Percentiles rank a stretch among this genome's conserved stretches.
These are phyloP conservation scores for Camponotus pennsylvanicus DNA, from an alignment of 1,140 invertebrate species.

Conservation along the genomic window DNA sequence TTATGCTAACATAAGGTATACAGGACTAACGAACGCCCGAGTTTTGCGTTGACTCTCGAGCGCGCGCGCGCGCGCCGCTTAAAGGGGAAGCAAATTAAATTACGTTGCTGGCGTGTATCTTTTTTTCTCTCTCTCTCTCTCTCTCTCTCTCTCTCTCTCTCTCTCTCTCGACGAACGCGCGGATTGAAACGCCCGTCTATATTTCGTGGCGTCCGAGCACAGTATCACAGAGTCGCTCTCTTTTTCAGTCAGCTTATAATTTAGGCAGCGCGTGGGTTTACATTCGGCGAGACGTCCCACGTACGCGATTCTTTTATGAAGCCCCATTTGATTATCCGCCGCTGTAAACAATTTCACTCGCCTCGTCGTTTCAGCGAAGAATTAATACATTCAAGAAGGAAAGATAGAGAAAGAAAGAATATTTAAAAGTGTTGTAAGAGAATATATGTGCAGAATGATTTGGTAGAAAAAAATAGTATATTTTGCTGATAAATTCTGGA, in stretches of 20 bases:
- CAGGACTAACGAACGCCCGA: constrained; percentile 58
- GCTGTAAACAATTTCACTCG: constrained; percentile 36
- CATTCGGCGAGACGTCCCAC: constrained; percentile 16
- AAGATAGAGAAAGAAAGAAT: background rate
- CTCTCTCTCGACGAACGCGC: constrained; percentile 1
- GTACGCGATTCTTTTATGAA: constrained; percentile 17
- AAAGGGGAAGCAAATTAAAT: constrained; percentile 45
- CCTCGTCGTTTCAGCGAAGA: background rate
- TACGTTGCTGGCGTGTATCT: constrained; percentile 40
- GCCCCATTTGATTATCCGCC: constrained; percentile 32
- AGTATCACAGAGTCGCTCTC: constrained; percentile 22
- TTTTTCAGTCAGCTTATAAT: constrained; percentile 39
- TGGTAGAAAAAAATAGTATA: background rate
- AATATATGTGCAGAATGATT: background rate
- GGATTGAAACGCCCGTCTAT: constrained; percentile 52
- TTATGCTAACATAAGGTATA: constrained; percentile 64
- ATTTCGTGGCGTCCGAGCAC: constrained; percentile 5
- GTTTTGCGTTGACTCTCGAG: constrained; percentile 48
- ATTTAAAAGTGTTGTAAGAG: background rate
- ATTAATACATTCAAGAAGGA: background rate
- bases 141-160: background rate
- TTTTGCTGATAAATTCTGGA: background rate
- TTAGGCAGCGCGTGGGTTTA: constrained; percentile 39
- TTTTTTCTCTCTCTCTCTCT: background rate
- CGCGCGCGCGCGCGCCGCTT: constrained; percentile 23